phyloP scores from a whole-genome alignment of 2,113 vertebrate species.

The Tragulus kanchil region DNA sequence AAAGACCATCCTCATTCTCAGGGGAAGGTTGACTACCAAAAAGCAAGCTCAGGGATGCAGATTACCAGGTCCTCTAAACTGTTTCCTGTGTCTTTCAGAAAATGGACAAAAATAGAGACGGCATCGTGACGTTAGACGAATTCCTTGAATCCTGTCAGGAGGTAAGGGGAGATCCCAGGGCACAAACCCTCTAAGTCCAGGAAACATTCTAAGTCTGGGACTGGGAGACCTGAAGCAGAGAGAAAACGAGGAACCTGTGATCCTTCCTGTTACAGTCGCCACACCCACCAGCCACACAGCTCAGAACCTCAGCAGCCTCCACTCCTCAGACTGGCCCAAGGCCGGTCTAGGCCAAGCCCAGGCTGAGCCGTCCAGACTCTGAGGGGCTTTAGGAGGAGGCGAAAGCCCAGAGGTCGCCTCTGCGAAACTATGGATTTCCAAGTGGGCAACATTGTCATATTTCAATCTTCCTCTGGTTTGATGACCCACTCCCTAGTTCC shows the following conservation, averaged over 20 bases:
- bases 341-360: not conserved
- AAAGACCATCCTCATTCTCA: not conserved
- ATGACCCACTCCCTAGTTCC: not conserved
- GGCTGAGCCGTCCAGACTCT: not conserved
- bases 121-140: slow-evolving; percentile 98
- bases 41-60: not conserved
- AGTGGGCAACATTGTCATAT: not conserved
- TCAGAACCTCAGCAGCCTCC: fast-evolving
- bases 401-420: not conserved
- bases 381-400: fast-evolving
- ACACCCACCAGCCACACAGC: fast-evolving
- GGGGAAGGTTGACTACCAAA: not conserved
- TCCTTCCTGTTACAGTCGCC: not conserved
- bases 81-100: slow-evolving; percentile 89
- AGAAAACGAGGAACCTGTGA: not conserved
- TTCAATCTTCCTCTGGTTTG: not conserved
- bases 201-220: not conserved
- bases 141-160: slow-evolving; percentile 98
- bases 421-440: not conserved
- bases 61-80: not conserved
- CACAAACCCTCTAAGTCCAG: not conserved
- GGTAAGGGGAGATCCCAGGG: slow-evolving; percentile 87
- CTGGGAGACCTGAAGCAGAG: not conserved
- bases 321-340: not conserved
- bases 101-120: slow-evolving; percentile 99